phyloP scores from a whole-genome alignment of 1,140 invertebrate genomes.

The Nasonia giraulti region DNA sequence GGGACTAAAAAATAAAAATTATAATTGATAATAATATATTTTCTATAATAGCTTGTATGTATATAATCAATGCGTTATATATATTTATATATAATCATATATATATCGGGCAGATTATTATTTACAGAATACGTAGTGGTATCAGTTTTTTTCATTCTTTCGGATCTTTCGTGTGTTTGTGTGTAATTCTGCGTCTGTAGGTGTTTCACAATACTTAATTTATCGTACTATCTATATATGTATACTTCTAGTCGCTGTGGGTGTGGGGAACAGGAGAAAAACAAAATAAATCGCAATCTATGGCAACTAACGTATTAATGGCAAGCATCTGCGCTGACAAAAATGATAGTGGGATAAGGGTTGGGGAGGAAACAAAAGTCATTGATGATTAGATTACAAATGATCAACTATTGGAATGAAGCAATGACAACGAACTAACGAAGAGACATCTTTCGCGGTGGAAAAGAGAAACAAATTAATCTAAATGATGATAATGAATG shows the following conservation, averaged over 20 bases:
- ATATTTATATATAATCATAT: slow-evolving; percentile 60
- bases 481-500: slow-evolving; percentile 30
- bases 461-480: slow-evolving; percentile 56
- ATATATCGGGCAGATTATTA: slow-evolving; percentile 68
- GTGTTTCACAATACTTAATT: slow-evolving; percentile 59
- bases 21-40: slow-evolving; percentile 69
- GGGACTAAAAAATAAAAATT: slow-evolving; percentile 61
- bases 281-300: slow-evolving; percentile 60
- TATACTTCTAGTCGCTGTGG: slow-evolving; percentile 44
- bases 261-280: slow-evolving; percentile 46
- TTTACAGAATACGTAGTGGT: slow-evolving; percentile 69
- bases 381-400: slow-evolving; percentile 16
- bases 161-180: slow-evolving; percentile 45
- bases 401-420: slow-evolving; percentile 41
- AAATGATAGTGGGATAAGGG: slow-evolving; percentile 12
- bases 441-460: slow-evolving; percentile 45
- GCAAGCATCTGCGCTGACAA: slow-evolving; percentile 61
- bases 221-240: slow-evolving; percentile 50
- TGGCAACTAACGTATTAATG: slow-evolving; percentile 70
- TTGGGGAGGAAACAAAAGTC: neutral
- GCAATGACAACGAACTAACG: slow-evolving; percentile 40
- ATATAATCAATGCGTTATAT: slow-evolving; percentile 65
- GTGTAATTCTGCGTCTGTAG: slow-evolving; percentile 43
- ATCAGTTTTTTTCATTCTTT: slow-evolving; percentile 59
- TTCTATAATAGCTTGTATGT: slow-evolving; percentile 62